Evolutionary conservation across 2,888 invertebrate genomes (phyloP).

Genomic region (Dyspetes luteomarginatus): DNA sequence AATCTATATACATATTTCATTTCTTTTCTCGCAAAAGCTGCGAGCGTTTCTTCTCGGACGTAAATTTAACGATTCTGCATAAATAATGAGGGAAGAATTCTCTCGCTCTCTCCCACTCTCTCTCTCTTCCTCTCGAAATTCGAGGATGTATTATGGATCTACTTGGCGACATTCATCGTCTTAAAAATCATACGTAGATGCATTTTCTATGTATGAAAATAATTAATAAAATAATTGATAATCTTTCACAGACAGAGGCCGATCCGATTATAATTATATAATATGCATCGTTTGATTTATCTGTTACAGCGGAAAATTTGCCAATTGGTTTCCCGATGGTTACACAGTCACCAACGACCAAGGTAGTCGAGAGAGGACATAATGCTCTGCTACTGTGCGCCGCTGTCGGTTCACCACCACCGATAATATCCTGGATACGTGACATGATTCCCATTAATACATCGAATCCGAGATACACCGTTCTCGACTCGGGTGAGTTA

Average conservation of each 20-base stretch:
- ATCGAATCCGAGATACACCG: slow-evolving; percentile 92
- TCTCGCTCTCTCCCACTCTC: no score
- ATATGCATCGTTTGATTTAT: slow-evolving; percentile 22
- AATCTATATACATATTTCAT: slow-evolving; percentile 32
- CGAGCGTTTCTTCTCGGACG: slow-evolving; percentile 52
- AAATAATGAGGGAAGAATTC: slow-evolving; percentile 7
- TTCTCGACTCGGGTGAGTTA: slow-evolving; percentile 91
- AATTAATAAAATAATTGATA: no score
- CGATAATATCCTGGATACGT: slow-evolving; percentile 96
- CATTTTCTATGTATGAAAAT: no score
- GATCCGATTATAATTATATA: not conserved
- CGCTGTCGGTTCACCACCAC: slow-evolving; percentile 93
- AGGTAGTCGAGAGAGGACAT: slow-evolving; percentile 98
- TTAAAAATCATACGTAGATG: no score
- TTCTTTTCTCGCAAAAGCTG: slow-evolving; percentile 17
- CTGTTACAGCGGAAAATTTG: slow-evolving; percentile 91
- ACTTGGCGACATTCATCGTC: not conserved
- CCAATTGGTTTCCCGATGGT: slow-evolving; percentile 97
- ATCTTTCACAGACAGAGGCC: no score
- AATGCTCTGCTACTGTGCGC: slow-evolving; percentile 95
- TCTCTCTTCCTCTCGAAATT: not conserved
- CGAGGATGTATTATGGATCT: not conserved
- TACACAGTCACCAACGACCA: slow-evolving; percentile 93
- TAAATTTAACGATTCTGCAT: slow-evolving; percentile 50
- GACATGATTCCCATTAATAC: slow-evolving; percentile 95